Conservation (phyloP, 2,888 invertebrate species). For the Hofmannophila pseudospretella region DNA sequence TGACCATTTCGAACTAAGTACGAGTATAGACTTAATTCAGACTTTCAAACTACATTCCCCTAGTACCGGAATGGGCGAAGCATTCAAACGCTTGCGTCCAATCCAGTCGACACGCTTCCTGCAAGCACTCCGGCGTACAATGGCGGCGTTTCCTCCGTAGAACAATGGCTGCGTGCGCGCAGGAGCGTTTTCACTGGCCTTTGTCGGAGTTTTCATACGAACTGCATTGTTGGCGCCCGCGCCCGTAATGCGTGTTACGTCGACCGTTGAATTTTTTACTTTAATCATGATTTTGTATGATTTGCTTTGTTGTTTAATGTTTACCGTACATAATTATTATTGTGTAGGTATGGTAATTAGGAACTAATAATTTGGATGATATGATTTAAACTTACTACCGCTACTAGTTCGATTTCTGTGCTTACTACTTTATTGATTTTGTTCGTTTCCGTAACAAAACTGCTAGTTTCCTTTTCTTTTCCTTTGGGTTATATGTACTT, state of each 20-base stretch:
- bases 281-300: neutral
- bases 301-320: slow-evolving; percentile 2
- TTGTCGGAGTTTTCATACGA: slow-evolving; percentile 18
- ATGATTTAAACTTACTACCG: too few species aligned
- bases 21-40: neutral
- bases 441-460: too few species aligned
- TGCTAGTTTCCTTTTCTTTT: too few species aligned
- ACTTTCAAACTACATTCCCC: too few species aligned
- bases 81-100: slow-evolving; percentile 5
- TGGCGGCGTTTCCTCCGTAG: slow-evolving; percentile 46
- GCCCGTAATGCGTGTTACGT: neutral
- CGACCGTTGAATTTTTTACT: neutral
- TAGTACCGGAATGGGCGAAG: slow-evolving; percentile 2
- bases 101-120: slow-evolving; percentile 24
- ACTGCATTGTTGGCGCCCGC: slow-evolving; percentile 1
- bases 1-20: too few species aligned
- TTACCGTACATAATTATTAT: slow-evolving; percentile 2
- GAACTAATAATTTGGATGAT: too few species aligned
- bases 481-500: too few species aligned
- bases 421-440: too few species aligned
- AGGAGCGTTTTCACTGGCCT: slow-evolving; percentile 57
- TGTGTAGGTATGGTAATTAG: too few species aligned
- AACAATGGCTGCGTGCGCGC: slow-evolving; percentile 40
- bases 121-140: slow-evolving; percentile 35
- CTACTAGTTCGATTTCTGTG: too few species aligned